Evolutionary conservation across 1,140 invertebrate species (phyloP).

Genomic region (Fopius arisanus): DNA sequence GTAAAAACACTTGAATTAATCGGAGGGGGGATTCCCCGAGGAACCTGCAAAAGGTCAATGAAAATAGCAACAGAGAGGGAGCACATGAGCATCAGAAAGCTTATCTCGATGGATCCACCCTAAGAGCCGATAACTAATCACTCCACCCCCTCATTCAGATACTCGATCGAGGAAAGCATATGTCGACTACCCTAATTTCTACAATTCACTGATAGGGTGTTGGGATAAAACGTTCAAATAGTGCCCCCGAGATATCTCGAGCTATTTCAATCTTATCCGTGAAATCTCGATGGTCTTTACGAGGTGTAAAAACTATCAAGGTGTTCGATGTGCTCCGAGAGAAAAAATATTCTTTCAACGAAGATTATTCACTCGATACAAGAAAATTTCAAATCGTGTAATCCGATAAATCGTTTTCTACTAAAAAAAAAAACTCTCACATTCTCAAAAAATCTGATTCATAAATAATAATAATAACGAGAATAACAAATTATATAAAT

Average conservation of each 20-base stretch:
- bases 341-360: too few species aligned
- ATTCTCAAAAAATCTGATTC: too few species aligned
- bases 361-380: too few species aligned
- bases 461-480: too few species aligned
- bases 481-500: too few species aligned
- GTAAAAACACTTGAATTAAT: conserved; percentile 62
- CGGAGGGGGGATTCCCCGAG: conserved; percentile 48
- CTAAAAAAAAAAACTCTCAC: too few species aligned
- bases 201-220: conserved; percentile 22
- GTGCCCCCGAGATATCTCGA: background rate
- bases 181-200: conserved; percentile 36
- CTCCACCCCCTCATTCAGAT: conserved; percentile 7
- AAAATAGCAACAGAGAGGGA: conserved; percentile 17
- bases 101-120: conserved; percentile 27
- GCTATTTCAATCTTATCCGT: conserved; percentile 8
- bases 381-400: too few species aligned
- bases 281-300: background rate
- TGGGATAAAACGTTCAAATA: conserved; percentile 18
- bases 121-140: conserved; percentile 37
- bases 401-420: too few species aligned
- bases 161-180: conserved; percentile 30
- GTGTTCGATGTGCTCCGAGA: too few species aligned
- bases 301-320: background rate
- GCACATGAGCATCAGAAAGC: conserved; percentile 4
- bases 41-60: conserved; percentile 55